A percentile compares a stretch with the other conserved stretches of the same genome.
phyloP scores from a whole-genome alignment of 2,888 invertebrate species.

The Drymonia ruficornis region DNA sequence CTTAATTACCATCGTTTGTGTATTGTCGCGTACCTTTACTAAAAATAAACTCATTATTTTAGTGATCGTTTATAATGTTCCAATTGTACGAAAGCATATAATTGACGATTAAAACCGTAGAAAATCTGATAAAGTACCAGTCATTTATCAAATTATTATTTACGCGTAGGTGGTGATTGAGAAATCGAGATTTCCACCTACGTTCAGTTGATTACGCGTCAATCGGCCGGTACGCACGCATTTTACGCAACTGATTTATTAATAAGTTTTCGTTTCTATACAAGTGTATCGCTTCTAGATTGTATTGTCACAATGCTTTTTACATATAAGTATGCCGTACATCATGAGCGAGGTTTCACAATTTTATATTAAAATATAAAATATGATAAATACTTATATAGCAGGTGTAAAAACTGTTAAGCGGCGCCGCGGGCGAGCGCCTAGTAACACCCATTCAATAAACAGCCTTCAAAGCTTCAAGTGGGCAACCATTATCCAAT shows the following conservation, averaged over 20 bases:
- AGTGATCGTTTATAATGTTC: not conserved
- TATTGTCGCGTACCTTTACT: not conserved
- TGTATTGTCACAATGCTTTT: no score
- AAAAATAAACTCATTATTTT: conserved; percentile 1
- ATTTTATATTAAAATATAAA: not conserved
- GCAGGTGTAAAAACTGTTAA: not conserved
- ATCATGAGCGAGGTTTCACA: no score
- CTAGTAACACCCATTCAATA: conserved; percentile 36
- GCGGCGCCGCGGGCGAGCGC: conserved; percentile 8
- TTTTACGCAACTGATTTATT: no score
- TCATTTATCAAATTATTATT: not conserved
- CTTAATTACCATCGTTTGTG: conserved; percentile 1
- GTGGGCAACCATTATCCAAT: conserved; percentile 47
- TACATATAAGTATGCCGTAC: no score
- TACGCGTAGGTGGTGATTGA: conserved; percentile 1
- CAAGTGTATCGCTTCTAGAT: no score
- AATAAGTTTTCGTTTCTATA: no score
- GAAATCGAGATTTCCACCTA: not conserved
- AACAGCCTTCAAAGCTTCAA: conserved; percentile 42
- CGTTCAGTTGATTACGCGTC: not conserved
- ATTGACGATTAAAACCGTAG: conserved; percentile 1
- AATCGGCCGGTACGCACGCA: no score
- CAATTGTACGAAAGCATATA: not conserved
- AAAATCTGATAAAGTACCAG: not conserved
- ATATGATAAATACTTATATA: not conserved